These are phyloP conservation scores for Drosophila guanche DNA, from an alignment of 1,140 invertebrate species.

Conservation along the genomic window DNA sequence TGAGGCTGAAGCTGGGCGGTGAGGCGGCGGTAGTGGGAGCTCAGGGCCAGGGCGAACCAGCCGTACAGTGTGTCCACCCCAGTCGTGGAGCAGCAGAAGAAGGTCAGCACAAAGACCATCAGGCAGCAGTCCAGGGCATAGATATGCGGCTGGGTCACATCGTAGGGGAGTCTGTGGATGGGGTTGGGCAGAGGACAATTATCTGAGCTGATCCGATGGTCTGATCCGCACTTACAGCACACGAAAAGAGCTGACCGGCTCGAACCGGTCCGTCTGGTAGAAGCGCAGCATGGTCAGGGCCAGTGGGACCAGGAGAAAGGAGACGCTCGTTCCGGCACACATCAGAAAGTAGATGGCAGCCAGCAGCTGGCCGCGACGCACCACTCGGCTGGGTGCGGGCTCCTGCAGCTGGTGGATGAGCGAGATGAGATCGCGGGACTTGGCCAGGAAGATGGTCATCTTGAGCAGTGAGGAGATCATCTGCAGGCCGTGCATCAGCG, in stretches of 20 bases:
- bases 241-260: slow-evolving; percentile 52
- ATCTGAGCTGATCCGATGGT: too few species aligned
- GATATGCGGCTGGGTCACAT: slow-evolving; percentile 42
- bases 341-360: slow-evolving; percentile 51
- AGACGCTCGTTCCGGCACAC: slow-evolving; percentile 62
- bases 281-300: slow-evolving; percentile 39
- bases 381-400: slow-evolving; percentile 8
- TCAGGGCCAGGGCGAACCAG: slow-evolving; percentile 55
- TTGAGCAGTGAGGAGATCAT: slow-evolving; percentile 62
- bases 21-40: slow-evolving; percentile 54
- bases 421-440: slow-evolving; percentile 30
- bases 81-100: slow-evolving; percentile 67
- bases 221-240: slow-evolving; percentile 33
- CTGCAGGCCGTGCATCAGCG: slow-evolving; percentile 59
- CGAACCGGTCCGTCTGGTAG: slow-evolving; percentile 26
- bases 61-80: slow-evolving; percentile 58
- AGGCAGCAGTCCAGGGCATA: slow-evolving; percentile 51
- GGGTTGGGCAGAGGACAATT: too few species aligned
- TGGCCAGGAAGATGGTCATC: slow-evolving; percentile 52
- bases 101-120: slow-evolving; percentile 55
- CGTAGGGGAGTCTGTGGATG: slow-evolving; percentile 45
- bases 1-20: slow-evolving; percentile 13
- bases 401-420: slow-evolving; percentile 29
- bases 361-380: slow-evolving; percentile 36
- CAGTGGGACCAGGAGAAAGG: slow-evolving; percentile 49